Percentiles rank a stretch among this genome's conserved stretches.
These are phyloP conservation scores for Tiliacea citrago DNA, from an alignment of 2,888 invertebrate genomes.

Conservation along the genomic window DNA sequence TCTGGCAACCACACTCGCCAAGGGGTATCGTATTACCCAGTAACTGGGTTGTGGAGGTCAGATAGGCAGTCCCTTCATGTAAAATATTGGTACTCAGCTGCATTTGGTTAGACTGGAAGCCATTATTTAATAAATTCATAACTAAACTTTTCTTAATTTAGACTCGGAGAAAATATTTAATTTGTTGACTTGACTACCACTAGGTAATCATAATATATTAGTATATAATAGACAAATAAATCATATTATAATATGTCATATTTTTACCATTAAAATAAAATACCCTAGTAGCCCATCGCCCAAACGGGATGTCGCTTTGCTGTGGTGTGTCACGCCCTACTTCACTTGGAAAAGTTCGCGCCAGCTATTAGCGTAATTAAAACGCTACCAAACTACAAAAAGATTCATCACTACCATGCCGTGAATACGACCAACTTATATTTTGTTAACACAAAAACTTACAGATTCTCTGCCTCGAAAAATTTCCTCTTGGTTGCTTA, in stretches of 20 bases:
- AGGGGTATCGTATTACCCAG: background rate
- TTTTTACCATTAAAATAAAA: conserved; percentile 34
- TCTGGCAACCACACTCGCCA: background rate
- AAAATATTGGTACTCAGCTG: background rate
- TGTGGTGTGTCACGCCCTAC: conserved; percentile 84
- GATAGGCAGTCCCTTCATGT: background rate
- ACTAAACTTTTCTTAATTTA: background rate
- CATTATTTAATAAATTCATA: background rate
- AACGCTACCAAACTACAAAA: conserved; percentile 85
- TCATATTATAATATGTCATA: background rate
- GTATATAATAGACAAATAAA: too few relatives aligned
- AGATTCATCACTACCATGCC: conserved; percentile 77
- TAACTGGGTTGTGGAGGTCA: background rate
- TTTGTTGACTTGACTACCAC: background rate
- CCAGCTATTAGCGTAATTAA: conserved; percentile 89
- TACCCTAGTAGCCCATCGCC: conserved; percentile 58
- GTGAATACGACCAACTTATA: conserved; percentile 71
- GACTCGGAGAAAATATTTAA: background rate
- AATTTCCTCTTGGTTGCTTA: conserved; percentile 11
- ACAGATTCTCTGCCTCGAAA: conserved; percentile 37
- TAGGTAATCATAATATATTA: background rate
- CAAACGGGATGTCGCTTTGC: conserved; percentile 79
- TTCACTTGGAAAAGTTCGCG: conserved; percentile 83
- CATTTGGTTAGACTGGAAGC: background rate
- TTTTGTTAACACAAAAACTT: conserved; percentile 65